Conservation (phyloP, 2,888 invertebrate genomes). For the Microplitis deprimator region DNA sequence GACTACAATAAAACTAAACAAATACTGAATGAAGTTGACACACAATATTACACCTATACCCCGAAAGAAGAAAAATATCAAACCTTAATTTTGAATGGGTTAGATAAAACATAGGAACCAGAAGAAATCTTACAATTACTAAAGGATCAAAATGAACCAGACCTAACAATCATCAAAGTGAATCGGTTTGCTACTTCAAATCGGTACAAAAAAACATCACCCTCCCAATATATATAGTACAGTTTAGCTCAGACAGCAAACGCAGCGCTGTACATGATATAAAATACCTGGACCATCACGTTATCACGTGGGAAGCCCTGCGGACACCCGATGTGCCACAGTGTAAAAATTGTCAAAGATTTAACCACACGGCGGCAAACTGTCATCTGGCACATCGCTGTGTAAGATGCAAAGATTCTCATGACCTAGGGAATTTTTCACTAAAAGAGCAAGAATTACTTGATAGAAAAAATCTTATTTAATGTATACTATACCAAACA, state of each 20-base stretch:
- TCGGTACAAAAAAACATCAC: constrained; percentile 14
- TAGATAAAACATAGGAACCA: constrained; percentile 35
- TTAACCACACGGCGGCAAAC: background rate
- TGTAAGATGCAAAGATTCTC: background rate
- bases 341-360: background rate
- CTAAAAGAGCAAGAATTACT: background rate
- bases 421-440: background rate
- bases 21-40: constrained; percentile 17
- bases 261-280: background rate
- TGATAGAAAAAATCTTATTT: background rate
- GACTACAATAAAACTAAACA: constrained; percentile 22
- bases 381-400: background rate
- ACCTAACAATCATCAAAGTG: constrained; percentile 40
- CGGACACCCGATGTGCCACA: background rate
- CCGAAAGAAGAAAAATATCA: constrained; percentile 30
- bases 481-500: background rate
- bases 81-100: constrained; percentile 39
- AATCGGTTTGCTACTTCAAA: constrained; percentile 34
- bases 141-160: background rate
- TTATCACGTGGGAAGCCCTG: background rate
- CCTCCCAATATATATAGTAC: background rate
- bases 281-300: background rate
- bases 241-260: background rate
- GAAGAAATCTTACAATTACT: constrained; percentile 34
- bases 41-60: constrained; percentile 40